Percentiles rank a stretch among this genome's conserved stretches.
phyloP scores from a whole-genome alignment of 2,888 invertebrate genomes.

The Agonopterix subpropinquella region DNA sequence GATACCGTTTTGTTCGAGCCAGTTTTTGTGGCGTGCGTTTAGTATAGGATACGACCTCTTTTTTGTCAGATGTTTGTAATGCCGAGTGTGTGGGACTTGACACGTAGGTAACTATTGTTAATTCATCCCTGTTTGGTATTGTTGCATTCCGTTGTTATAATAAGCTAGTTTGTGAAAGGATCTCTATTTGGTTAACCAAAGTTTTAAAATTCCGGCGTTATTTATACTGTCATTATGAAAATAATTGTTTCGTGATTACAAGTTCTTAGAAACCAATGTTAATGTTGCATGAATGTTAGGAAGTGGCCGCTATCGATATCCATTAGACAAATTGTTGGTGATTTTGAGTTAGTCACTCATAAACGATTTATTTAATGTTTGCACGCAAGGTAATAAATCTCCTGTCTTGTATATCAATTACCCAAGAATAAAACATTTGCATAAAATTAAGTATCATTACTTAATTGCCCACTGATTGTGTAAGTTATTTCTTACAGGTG shows the following conservation, averaged over 20 bases:
- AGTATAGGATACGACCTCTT: slow-evolving; percentile 67
- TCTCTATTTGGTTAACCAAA: slow-evolving; percentile 7
- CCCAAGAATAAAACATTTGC: slow-evolving; percentile 43
- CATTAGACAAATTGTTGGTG: slow-evolving; percentile 56
- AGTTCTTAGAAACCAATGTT: slow-evolving; percentile 24
- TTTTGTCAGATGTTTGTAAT: slow-evolving; percentile 70
- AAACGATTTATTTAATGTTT: slow-evolving; percentile 60
- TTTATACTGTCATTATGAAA: neutral
- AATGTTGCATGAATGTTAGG: slow-evolving; percentile 33
- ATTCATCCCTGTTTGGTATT: slow-evolving; percentile 63
- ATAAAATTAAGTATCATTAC: slow-evolving; percentile 44
- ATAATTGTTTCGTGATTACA: slow-evolving; percentile 25
- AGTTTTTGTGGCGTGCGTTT: slow-evolving; percentile 65
- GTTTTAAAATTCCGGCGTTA: neutral
- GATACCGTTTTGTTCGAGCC: slow-evolving; percentile 61
- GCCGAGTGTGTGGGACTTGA: slow-evolving; percentile 73
- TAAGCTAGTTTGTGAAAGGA: slow-evolving; percentile 12
- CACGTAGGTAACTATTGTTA: slow-evolving; percentile 71
- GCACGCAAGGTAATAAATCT: slow-evolving; percentile 52
- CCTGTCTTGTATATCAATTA: slow-evolving; percentile 38
- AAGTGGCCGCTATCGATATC: slow-evolving; percentile 40
- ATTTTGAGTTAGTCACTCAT: slow-evolving; percentile 41
- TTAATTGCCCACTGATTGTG: slow-evolving; percentile 41
- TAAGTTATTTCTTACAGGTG: slow-evolving; percentile 25
- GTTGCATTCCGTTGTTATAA: slow-evolving; percentile 42